phyloP scores from a whole-genome alignment of 2,797 vertebrate genomes.

The Netta rufina region DNA sequence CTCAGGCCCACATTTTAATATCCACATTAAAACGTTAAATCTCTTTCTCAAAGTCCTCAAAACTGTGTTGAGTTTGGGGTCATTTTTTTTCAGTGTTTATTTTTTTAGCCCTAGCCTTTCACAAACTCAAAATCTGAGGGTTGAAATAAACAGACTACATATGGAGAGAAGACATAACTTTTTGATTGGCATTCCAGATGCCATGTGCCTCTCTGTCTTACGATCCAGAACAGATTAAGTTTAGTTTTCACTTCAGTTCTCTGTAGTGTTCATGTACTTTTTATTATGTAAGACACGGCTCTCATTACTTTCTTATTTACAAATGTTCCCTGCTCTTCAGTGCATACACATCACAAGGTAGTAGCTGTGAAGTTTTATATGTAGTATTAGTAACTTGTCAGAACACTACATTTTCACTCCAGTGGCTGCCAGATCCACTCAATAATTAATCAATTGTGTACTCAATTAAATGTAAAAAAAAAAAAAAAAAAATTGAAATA shows the following conservation, averaged over 20 bases:
- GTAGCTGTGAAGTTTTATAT: not conserved
- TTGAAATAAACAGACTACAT: accelerated
- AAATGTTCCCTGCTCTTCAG: not conserved
- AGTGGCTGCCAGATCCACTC: not conserved
- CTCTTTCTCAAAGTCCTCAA: not conserved
- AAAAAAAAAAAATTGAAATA: not conserved
- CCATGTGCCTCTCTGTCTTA: not conserved
- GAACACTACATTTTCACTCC: not conserved
- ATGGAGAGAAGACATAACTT: not conserved
- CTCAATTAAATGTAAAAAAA: not conserved
- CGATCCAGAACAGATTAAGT: constrained; percentile 2
- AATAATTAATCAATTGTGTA: not conserved
- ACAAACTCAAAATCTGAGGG: not conserved
- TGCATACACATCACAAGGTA: not conserved
- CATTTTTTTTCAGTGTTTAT: not conserved
- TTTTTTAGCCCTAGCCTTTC: not conserved
- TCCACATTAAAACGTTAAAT: not conserved
- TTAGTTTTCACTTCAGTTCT: not conserved
- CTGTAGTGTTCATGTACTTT: not conserved
- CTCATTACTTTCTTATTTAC: not conserved
- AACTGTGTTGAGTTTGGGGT: not conserved
- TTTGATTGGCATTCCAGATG: not conserved
- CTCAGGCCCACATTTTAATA: not conserved
- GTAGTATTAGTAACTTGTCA: not conserved
- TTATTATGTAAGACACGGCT: not conserved